Conservation (phyloP, 2,888 invertebrate genomes). For the Dexiosoma caninum region DNA sequence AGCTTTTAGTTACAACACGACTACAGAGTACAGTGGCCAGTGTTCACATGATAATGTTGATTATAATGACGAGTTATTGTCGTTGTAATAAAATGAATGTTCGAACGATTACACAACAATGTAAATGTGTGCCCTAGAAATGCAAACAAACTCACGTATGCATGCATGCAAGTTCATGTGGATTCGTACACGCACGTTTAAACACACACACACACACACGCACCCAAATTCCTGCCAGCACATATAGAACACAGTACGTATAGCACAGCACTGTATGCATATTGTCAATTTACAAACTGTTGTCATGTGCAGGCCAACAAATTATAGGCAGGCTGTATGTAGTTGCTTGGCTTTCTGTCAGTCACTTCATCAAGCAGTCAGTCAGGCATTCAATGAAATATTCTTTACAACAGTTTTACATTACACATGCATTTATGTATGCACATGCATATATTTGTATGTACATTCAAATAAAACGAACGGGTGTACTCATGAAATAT, state of each 20-base stretch:
- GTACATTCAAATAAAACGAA: no score
- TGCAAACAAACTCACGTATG: background rate
- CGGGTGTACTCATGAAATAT: no score
- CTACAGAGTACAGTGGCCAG: constrained; percentile 7
- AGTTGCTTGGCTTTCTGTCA: background rate
- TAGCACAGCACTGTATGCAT: background rate
- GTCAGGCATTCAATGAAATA: constrained; percentile 25
- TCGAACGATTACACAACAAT: constrained; percentile 41
- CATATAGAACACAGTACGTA: background rate
- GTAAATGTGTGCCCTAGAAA: constrained; percentile 27
- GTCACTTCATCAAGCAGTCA: constrained; percentile 25
- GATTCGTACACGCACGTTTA: background rate
- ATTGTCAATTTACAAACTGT: constrained; percentile 48
- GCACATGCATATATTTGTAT: background rate
- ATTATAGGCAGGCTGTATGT: constrained; percentile 22
- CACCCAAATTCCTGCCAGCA: background rate
- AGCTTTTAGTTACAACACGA: constrained; percentile 11
- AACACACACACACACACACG: background rate
- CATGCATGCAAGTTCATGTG: background rate
- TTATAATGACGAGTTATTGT: constrained; percentile 36
- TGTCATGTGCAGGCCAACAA: constrained; percentile 38
- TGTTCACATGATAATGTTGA: constrained; percentile 26
- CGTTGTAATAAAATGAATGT: constrained; percentile 35
- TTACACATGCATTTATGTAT: constrained; percentile 13
- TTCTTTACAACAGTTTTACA: constrained; percentile 25